A percentile compares a stretch with the other conserved stretches of the same genome.
These are phyloP conservation scores for Carettochelys insculpta DNA, from an alignment of 2,113 vertebrate species.

Conservation along the genomic window DNA sequence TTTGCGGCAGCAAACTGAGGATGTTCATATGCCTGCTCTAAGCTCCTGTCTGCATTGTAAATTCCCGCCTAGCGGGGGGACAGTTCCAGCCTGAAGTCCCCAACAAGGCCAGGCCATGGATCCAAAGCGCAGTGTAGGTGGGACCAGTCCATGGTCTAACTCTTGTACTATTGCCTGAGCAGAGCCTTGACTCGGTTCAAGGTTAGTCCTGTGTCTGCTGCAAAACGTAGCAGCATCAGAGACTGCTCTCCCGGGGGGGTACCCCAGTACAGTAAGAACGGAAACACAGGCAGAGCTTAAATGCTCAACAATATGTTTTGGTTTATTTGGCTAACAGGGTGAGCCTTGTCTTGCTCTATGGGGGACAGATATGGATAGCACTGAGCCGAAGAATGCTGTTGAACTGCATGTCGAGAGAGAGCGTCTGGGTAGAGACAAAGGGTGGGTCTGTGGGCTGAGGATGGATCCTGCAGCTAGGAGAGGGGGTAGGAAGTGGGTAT, in stretches of 20 bases:
- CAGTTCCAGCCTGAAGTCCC: not conserved
- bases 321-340: not conserved
- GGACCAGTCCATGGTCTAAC: not conserved
- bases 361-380: not conserved
- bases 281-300: not conserved
- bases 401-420: not conserved
- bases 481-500: not conserved
- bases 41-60: not conserved
- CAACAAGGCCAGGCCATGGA: not conserved
- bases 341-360: not conserved
- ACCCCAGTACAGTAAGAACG: not conserved
- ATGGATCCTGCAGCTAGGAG: not conserved
- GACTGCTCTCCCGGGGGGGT: not conserved
- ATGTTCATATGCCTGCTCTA: not conserved
- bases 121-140: not conserved
- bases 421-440: no score
- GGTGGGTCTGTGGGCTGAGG: not conserved
- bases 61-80: fast-evolving
- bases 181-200: not conserved
- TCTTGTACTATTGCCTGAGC: no score
- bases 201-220: not conserved
- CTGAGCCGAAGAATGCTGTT: not conserved
- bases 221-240: not conserved
- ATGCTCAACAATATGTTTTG: not conserved
- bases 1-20: conserved; percentile 25